A percentile compares a stretch with the other conserved stretches of the same genome.
These are phyloP conservation scores for Plebejus melissa DNA, from an alignment of 2,888 invertebrate species.

Conservation along the genomic window DNA sequence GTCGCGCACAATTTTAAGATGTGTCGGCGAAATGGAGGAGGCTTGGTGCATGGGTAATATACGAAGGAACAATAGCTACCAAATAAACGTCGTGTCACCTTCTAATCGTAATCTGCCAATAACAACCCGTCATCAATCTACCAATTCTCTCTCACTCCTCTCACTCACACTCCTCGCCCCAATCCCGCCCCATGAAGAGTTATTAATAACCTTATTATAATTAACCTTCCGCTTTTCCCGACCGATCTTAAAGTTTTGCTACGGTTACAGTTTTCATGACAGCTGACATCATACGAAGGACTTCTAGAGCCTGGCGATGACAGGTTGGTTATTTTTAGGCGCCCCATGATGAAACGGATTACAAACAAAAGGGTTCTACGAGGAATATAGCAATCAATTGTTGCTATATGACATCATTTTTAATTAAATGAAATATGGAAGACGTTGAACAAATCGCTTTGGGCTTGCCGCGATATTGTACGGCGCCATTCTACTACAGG, in stretches of 20 bases:
- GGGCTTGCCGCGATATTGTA: neutral
- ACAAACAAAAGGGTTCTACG: neutral
- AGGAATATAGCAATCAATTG: neutral
- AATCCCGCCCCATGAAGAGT: neutral
- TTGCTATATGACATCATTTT: neutral
- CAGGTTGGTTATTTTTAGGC: conserved; percentile 12
- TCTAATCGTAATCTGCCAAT: no score
- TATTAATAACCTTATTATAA: neutral
- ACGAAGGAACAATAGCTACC: neutral
- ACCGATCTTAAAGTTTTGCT: neutral
- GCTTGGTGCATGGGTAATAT: neutral
- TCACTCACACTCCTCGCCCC: neutral
- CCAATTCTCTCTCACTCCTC: neutral
- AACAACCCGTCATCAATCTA: no score
- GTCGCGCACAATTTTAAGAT: neutral
- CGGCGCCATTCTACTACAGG: neutral
- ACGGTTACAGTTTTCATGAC: neutral
- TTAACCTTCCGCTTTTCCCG: neutral
- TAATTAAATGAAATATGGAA: neutral
- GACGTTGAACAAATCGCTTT: neutral
- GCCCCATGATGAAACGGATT: neutral
- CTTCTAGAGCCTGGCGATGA: neutral
- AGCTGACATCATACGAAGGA: conserved; percentile 3
- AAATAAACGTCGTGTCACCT: neutral
- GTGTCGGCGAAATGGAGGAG: neutral